phyloP scores from a whole-genome alignment of 2,113 vertebrate genomes.

The Ciconia stormi region DNA sequence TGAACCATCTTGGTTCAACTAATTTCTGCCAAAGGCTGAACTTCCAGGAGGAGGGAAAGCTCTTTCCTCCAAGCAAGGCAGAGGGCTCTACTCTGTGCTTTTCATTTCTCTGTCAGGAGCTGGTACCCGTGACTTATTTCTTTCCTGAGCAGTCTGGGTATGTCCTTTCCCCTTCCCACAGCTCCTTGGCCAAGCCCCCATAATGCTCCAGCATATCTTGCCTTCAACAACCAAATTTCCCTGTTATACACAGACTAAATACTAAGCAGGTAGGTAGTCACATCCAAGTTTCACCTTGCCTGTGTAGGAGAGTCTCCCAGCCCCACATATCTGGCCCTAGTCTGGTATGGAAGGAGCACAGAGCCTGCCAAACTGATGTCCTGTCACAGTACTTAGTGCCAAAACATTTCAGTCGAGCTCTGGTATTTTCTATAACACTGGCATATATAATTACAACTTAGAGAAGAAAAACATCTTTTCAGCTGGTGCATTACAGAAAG shows the following conservation, averaged over 20 bases:
- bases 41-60: background rate
- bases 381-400: background rate
- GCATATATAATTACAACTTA: background rate
- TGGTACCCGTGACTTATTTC: fast-evolving
- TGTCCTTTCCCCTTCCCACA: background rate
- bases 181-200: background rate
- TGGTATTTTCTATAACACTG: background rate
- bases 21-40: background rate
- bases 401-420: slow-evolving; percentile 15
- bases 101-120: background rate
- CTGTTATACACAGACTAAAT: fast-evolving
- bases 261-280: background rate
- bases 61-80: background rate
- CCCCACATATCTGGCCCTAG: background rate
- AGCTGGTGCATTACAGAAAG: background rate
- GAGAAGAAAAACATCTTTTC: slow-evolving; percentile 21
- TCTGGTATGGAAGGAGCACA: background rate
- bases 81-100: background rate
- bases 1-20: background rate
- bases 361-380: background rate
- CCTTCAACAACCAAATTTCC: background rate
- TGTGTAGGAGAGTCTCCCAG: background rate
- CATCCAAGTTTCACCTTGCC: background rate
- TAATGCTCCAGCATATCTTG: background rate
- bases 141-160: background rate